Evolutionary conservation across 2,113 vertebrate species (phyloP).

Genomic region (Oncorhynchus kisutch): DNA sequence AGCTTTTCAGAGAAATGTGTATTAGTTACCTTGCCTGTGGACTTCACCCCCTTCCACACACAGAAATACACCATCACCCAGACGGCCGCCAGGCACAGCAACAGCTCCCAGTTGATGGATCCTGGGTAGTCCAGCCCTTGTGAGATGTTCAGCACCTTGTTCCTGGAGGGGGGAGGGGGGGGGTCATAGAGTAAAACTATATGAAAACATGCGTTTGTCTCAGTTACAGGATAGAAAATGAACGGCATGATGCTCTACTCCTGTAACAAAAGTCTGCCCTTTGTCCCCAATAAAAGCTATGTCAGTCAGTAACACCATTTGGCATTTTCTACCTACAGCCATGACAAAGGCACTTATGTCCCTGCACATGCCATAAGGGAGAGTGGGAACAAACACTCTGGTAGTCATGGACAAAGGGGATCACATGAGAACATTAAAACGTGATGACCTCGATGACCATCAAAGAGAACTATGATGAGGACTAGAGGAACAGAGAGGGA

Average conservation of each 20-base stretch:
- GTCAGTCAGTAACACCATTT: too few relatives aligned
- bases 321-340: neutral
- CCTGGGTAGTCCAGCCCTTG: slow-evolving; percentile 69
- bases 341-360: neutral
- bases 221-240: neutral
- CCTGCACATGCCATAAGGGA: neutral
- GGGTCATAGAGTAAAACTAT: neutral
- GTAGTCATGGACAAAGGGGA: neutral
- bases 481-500: too few relatives aligned
- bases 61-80: slow-evolving; percentile 83
- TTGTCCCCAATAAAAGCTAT: neutral
- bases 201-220: too few relatives aligned
- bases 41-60: slow-evolving; percentile 84
- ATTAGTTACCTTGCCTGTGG: slow-evolving; percentile 73
- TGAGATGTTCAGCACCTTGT: slow-evolving; percentile 78
- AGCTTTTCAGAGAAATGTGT: too few relatives aligned
- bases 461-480: too few relatives aligned
- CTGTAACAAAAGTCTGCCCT: too few relatives aligned
- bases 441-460: too few relatives aligned
- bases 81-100: slow-evolving; percentile 73
- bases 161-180: slow-evolving; percentile 46
- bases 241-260: neutral
- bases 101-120: slow-evolving; percentile 74
- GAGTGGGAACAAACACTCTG: neutral
- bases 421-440: neutral